Conservation (phyloP, 2,797 vertebrate genomes). For the Pseudochirops cupreus region DNA sequence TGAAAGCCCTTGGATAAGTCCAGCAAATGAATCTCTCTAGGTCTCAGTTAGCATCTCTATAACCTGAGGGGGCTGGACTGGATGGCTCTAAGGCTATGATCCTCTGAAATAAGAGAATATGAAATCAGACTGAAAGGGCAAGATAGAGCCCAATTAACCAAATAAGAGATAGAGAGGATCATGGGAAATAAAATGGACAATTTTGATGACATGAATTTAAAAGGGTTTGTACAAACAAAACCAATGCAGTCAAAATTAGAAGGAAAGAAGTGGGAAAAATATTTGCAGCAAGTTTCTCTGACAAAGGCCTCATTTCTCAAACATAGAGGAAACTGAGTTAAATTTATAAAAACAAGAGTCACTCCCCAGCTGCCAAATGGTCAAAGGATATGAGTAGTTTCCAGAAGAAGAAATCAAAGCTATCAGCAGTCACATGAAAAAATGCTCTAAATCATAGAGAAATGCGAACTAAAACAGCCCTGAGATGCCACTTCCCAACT, state of each 20-base stretch:
- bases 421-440: background rate
- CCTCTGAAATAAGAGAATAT: background rate
- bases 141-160: background rate
- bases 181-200: background rate
- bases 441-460: background rate
- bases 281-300: background rate
- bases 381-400: background rate
- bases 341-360: background rate
- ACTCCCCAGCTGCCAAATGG: background rate
- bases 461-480: background rate
- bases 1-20: background rate
- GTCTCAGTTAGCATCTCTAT: background rate
- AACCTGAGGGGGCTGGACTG: background rate
- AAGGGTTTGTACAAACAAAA: background rate
- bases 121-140: background rate
- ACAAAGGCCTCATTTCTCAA: background rate
- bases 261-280: background rate
- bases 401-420: background rate
- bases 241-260: background rate
- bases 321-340: background rate
- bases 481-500: background rate
- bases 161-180: background rate
- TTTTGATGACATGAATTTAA: background rate
- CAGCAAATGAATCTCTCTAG: background rate
- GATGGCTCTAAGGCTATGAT: background rate